These are phyloP conservation scores for Platysternon megacephalum DNA, from an alignment of 2,113 vertebrate species.

Conservation along the genomic window DNA sequence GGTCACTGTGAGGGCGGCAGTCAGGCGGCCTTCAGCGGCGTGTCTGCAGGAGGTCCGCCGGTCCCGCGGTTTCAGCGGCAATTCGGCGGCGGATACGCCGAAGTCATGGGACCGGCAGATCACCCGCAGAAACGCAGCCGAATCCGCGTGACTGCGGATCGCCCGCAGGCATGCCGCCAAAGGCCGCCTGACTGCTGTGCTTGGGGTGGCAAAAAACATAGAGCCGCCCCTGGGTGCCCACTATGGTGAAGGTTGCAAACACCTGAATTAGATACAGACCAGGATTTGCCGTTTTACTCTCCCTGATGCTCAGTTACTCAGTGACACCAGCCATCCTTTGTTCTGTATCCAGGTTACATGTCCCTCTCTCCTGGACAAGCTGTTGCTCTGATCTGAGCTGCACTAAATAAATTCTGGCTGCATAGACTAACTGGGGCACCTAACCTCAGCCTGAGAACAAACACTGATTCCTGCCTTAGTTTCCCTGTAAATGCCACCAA, in stretches of 20 bases:
- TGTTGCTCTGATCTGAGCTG: neutral
- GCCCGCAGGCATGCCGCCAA: too few relatives aligned
- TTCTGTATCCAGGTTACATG: neutral
- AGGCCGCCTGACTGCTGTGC: too few relatives aligned
- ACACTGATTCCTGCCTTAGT: neutral
- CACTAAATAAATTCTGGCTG: neutral
- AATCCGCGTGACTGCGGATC: too few relatives aligned
- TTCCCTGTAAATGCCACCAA: neutral
- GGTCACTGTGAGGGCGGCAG: too few relatives aligned
- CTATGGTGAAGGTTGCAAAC: neutral
- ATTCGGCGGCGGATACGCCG: too few relatives aligned
- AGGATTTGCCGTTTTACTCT: neutral
- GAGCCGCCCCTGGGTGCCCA: too few relatives aligned
- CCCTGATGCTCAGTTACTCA: neutral
- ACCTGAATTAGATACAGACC: neutral
- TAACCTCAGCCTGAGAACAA: neutral
- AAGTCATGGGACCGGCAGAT: too few relatives aligned
- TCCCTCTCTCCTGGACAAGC: neutral
- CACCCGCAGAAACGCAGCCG: too few relatives aligned
- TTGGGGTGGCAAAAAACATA: too few relatives aligned
- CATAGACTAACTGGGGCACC: neutral
- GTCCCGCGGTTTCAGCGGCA: too few relatives aligned
- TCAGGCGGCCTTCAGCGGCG: too few relatives aligned
- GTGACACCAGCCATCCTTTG: neutral
- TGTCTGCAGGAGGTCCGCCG: too few relatives aligned